These are phyloP conservation scores for Lepidothrix coronata DNA, from an alignment of 2,113 vertebrate species.

Conservation along the genomic window DNA sequence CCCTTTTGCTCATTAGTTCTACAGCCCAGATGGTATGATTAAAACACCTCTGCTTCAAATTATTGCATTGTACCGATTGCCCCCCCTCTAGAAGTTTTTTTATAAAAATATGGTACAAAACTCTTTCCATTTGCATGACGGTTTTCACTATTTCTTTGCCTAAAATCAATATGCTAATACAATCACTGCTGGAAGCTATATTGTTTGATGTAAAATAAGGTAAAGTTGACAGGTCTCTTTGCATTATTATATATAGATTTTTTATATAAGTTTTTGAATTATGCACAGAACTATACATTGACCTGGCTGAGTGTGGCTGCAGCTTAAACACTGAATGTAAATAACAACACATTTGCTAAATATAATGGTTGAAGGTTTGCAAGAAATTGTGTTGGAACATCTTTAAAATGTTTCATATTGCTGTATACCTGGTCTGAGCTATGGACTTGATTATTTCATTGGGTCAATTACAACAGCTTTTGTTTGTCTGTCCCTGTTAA, in stretches of 20 bases:
- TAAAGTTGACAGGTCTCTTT: neutral
- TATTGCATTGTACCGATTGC: neutral
- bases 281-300: neutral
- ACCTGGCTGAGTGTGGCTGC: neutral
- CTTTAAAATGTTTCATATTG: neutral
- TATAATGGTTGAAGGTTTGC: neutral
- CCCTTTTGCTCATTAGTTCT: neutral
- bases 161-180: neutral
- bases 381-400: neutral
- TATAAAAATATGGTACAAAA: neutral
- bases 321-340: neutral
- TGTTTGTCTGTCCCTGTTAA: neutral
- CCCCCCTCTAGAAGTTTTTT: neutral
- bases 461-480: neutral
- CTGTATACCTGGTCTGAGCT: neutral
- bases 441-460: neutral
- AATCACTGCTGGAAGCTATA: neutral
- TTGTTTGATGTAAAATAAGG: neutral
- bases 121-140: neutral
- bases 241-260: neutral
- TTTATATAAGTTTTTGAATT: neutral
- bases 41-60: conserved; percentile 32
- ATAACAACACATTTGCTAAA: neutral
- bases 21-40: conserved; percentile 17
- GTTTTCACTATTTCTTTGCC: conserved; percentile 6